Evolutionary conservation across 2,888 invertebrate species (phyloP).

Genomic region (Ormia ochracea): DNA sequence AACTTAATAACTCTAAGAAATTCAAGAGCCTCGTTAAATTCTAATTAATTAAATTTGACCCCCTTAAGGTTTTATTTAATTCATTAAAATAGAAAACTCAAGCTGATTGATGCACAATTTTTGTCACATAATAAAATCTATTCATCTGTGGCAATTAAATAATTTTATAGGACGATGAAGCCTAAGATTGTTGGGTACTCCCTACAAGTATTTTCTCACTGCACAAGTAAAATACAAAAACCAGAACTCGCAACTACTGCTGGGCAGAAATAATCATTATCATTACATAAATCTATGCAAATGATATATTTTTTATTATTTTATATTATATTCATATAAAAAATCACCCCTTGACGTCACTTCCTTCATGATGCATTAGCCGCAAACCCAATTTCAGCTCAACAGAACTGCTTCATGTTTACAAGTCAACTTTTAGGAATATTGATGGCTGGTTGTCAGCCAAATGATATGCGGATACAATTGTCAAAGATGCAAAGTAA

Average conservation of each 20-base stretch:
- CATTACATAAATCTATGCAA: conserved; percentile 50
- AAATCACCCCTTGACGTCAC: conserved; percentile 33
- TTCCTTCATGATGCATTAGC: conserved; percentile 17
- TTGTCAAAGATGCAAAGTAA: conserved; percentile 51
- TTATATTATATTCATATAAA: conserved; percentile 3
- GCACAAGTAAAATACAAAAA: background rate
- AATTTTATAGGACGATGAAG: too few relatives aligned
- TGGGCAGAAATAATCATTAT: conserved; percentile 46
- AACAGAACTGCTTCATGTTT: background rate
- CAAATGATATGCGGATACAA: conserved; percentile 60
- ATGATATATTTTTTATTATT: conserved; percentile 27
- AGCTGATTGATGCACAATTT: too few relatives aligned
- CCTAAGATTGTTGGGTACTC: too few relatives aligned
- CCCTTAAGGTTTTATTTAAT: too few relatives aligned
- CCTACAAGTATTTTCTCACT: too few relatives aligned
- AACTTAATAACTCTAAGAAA: too few relatives aligned
- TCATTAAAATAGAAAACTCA: too few relatives aligned
- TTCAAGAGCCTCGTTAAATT: too few relatives aligned
- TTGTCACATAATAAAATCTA: too few relatives aligned
- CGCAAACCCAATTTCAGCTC: background rate
- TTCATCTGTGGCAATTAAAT: too few relatives aligned
- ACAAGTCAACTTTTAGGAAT: conserved; percentile 15
- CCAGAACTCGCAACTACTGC: too few relatives aligned
- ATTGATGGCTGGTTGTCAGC: conserved; percentile 60
- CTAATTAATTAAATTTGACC: too few relatives aligned